Percentiles rank a stretch among this genome's conserved stretches.
Conservation (phyloP, 2,888 invertebrate species). For the Deroplatys truncata region DNA sequence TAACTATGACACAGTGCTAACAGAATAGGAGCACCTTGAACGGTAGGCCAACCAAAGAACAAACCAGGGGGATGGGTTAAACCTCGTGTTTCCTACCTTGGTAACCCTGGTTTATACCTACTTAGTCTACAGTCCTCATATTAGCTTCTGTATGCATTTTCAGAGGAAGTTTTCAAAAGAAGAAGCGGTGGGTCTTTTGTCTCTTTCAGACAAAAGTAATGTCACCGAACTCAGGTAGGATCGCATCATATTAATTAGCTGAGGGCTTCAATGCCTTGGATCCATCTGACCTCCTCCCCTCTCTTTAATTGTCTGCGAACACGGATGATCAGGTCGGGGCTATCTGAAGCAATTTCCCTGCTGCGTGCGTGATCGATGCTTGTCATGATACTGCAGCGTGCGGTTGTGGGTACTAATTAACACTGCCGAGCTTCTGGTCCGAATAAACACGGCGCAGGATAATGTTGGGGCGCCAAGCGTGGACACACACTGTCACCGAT, state of each 20-base stretch:
- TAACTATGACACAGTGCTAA: no score
- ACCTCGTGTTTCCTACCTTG: no score
- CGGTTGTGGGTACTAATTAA: slow-evolving; percentile 6
- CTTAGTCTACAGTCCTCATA: no score
- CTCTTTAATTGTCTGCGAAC: slow-evolving; percentile 1
- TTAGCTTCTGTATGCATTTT: no score
- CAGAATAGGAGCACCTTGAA: no score
- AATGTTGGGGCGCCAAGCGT: background rate
- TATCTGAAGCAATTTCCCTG: background rate
- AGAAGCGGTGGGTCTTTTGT: no score
- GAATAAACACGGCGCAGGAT: background rate
- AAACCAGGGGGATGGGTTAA: no score
- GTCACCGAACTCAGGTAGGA: background rate
- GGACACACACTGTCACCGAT: background rate
- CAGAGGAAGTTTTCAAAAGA: no score
- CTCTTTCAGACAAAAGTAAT: no score
- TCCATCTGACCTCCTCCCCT: background rate
- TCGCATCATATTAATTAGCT: background rate
- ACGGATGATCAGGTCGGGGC: background rate
- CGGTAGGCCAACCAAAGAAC: no score
- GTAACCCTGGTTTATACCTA: no score
- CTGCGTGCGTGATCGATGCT: background rate
- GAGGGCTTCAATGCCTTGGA: background rate
- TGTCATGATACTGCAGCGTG: slow-evolving; percentile 4
- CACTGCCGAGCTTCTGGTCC: background rate